Evolutionary conservation across 2,888 invertebrate species (phyloP).

Genomic region (Epicampocera succincta): DNA sequence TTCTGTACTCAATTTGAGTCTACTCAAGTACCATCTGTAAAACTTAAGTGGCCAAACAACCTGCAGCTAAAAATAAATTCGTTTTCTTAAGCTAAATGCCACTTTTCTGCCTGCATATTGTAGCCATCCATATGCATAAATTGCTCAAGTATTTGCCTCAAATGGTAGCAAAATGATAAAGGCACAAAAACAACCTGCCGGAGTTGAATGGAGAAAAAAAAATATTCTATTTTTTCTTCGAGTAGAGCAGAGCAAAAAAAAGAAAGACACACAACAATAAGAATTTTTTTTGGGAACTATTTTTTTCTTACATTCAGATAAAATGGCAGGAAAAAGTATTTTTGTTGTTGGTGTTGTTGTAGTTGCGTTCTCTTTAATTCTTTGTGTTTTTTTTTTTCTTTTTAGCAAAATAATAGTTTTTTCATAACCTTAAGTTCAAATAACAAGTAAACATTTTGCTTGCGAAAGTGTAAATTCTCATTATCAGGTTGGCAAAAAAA

Average conservation of each 20-base stretch:
- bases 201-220: neutral
- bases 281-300: too few relatives aligned
- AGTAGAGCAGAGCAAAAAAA: conserved; percentile 4
- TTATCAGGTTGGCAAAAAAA: too few relatives aligned
- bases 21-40: conserved; percentile 43
- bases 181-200: neutral
- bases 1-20: conserved; percentile 34
- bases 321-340: conserved; percentile 17
- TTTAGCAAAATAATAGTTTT: conserved; percentile 42
- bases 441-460: conserved; percentile 38
- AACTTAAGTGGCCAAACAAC: conserved; percentile 52
- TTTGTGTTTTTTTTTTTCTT: neutral
- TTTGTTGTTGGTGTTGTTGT: neutral
- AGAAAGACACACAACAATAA: too few relatives aligned
- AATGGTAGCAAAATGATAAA: conserved; percentile 10
- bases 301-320: conserved; percentile 1
- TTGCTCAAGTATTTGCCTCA: conserved; percentile 16
- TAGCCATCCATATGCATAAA: conserved; percentile 51
- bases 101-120: conserved; percentile 11
- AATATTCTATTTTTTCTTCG: conserved; percentile 9
- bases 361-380: neutral
- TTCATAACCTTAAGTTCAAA: conserved; percentile 39
- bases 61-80: conserved; percentile 43
- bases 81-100: conserved; percentile 17
- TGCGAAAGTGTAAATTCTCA: too few relatives aligned